Base-by-base conservation (phyloP, 2,888 invertebrate genomes). In the Callinectes sapidus region DNA sequence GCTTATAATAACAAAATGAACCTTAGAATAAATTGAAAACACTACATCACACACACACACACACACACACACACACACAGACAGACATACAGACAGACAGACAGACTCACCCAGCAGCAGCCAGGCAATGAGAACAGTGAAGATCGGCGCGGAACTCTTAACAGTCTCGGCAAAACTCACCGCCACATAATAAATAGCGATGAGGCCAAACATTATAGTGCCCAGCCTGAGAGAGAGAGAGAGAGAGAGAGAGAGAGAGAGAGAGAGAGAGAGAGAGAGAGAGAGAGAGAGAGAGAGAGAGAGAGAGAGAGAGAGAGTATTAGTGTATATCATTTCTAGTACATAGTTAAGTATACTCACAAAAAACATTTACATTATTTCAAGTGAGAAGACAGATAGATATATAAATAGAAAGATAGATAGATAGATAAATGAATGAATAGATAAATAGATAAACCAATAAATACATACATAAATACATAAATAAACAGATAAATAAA, bases 81-180 rank as follows among this genome's bases (percentile, higher is more conserved):
- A 71, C 86, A 32, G 18, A 86, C 86, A 86, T 32, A 86, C 42
- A 32, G 0, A 86, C 86, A 86, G 35, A 32, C 86, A 86, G 35
- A 32, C 16, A 86, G 10, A 35, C 92, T 96, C 96, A 97, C 97
- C 97, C 95, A 97, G 96, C 95, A 97, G 96, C 95, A 96, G 96
- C 95, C 97, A 96, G 90, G 97, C 97, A 95, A 98, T 97, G 94
- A 97, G 95, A 92, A 98, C 97, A 81, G 98, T 98, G 95, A 97
- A 97, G 91, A 97, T 96, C 77, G 98, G 98, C 32, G 97, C 97
- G 61, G 97, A 97, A 96, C 97, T 97, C 95, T 98, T 98, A 88
- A 98, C 97, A 23, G 97, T 97, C 96, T 97, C 97, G 87, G 97
- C 97, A 95, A 98, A 98, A 95, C 97, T 97, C 92, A 97, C 97